Conservation (phyloP, 2,797 vertebrate species). For the Mormyrops attenuatus region DNA sequence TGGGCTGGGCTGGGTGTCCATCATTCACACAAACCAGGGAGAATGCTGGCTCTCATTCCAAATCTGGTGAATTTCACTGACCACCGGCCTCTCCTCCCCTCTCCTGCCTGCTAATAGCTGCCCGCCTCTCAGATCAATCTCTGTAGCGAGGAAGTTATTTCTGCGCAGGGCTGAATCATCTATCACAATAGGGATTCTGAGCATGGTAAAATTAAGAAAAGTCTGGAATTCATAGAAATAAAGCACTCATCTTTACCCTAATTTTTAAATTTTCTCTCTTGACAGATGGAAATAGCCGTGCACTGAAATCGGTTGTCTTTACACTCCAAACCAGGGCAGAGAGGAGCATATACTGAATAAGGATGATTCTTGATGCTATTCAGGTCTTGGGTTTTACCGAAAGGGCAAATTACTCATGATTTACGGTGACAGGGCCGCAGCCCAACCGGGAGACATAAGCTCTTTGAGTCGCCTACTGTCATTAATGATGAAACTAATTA, state of each 20-base stretch:
- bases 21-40: not conserved
- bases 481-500: not conserved
- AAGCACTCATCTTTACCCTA: not conserved
- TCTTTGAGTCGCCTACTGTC: constrained; percentile 12
- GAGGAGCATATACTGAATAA: not conserved
- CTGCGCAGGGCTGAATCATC: constrained; percentile 46
- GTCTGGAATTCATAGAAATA: constrained; percentile 29
- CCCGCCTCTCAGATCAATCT: constrained; percentile 43
- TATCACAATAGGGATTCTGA: constrained; percentile 38
- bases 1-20: not conserved
- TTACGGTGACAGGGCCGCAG: not conserved
- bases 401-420: not conserved
- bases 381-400: not conserved
- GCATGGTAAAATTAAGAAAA: constrained; percentile 28
- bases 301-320: not conserved
- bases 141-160: constrained; percentile 45
- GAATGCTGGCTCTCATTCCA: not conserved
- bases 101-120: constrained; percentile 24
- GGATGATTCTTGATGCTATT: not conserved
- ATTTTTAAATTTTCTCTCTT: not conserved
- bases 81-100: not conserved
- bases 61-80: not conserved
- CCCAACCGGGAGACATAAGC: constrained; percentile 14
- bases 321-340: constrained; percentile 12
- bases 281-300: constrained; percentile 19